phyloP scores from a whole-genome alignment of 2,113 vertebrate species.

The Centropus bengalensis region DNA sequence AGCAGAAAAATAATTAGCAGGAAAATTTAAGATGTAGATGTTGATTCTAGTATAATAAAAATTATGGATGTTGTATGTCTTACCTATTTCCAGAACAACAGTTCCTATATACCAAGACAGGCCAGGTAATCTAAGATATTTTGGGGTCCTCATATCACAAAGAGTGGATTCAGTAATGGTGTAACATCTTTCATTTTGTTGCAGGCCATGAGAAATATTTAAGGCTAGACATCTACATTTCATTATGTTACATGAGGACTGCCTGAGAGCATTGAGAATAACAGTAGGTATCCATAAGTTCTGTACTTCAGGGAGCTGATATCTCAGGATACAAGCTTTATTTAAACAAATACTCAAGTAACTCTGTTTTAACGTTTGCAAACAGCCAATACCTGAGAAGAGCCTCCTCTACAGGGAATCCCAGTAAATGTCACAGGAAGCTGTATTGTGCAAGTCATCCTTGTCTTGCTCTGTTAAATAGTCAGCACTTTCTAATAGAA shows the following conservation, averaged over 20 bases:
- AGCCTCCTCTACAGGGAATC: background rate
- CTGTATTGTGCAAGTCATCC: background rate
- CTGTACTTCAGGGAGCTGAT: background rate
- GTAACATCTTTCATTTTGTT: background rate
- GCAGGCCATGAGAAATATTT: background rate
- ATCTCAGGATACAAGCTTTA: conserved; percentile 5
- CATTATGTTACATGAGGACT: background rate
- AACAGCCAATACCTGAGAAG: conserved; percentile 16
- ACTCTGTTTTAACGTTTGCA: conserved; percentile 43
- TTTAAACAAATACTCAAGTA: conserved; percentile 37
- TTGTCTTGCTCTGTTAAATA: conserved; percentile 23
- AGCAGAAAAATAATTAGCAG: background rate
- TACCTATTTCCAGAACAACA: background rate
- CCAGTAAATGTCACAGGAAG: conserved; percentile 5
- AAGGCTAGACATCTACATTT: conserved; percentile 14
- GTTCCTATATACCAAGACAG: background rate
- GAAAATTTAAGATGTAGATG: background rate
- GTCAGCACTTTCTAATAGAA: conserved; percentile 24
- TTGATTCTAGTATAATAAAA: background rate
- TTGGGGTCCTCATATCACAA: background rate
- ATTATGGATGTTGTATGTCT: background rate
- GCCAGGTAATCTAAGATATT: background rate
- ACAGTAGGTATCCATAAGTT: background rate
- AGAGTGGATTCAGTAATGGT: background rate
- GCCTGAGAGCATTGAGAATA: background rate